Conservation (phyloP, 2,113 vertebrate species). For the Ardeotis arabs region DNA sequence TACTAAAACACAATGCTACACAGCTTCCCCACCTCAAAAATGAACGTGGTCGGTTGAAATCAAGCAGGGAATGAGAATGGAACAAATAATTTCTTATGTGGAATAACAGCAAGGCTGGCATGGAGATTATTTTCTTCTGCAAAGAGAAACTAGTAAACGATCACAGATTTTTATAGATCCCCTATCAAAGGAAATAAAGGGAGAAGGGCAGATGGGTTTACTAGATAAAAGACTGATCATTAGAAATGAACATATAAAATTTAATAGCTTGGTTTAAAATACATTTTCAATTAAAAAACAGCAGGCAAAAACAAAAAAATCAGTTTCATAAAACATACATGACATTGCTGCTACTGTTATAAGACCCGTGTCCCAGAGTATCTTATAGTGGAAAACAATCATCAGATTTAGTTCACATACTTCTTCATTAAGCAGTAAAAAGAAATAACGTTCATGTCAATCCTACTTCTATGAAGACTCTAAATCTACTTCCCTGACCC, state of each 20-base stretch:
- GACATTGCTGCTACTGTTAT: constrained; percentile 62
- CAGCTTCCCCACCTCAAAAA: neutral
- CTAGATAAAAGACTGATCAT: constrained; percentile 3
- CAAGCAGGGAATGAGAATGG: neutral
- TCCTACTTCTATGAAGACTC: constrained; percentile 47
- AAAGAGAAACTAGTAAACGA: neutral
- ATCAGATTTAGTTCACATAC: constrained; percentile 67
- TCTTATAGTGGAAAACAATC: constrained; percentile 63
- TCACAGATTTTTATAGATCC: neutral
- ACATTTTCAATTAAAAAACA: constrained; percentile 73
- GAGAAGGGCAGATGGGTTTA: neutral
- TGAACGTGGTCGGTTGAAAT: neutral
- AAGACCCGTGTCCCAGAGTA: constrained; percentile 71
- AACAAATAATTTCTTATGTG: neutral
- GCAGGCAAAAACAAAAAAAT: constrained; percentile 41
- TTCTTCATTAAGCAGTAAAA: constrained; percentile 74
- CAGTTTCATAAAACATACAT: constrained; percentile 65
- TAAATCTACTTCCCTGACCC: constrained; percentile 72
- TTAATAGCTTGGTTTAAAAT: constrained; percentile 80
- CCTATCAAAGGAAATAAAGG: neutral
- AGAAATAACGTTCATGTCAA: constrained; percentile 13
- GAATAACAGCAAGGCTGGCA: neutral
- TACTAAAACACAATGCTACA: neutral
- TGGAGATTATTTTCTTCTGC: neutral
- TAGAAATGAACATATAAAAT: constrained; percentile 82